These are phyloP conservation scores for Saguinus midas DNA, from an alignment of 2,113 vertebrate genomes.

Conservation along the genomic window DNA sequence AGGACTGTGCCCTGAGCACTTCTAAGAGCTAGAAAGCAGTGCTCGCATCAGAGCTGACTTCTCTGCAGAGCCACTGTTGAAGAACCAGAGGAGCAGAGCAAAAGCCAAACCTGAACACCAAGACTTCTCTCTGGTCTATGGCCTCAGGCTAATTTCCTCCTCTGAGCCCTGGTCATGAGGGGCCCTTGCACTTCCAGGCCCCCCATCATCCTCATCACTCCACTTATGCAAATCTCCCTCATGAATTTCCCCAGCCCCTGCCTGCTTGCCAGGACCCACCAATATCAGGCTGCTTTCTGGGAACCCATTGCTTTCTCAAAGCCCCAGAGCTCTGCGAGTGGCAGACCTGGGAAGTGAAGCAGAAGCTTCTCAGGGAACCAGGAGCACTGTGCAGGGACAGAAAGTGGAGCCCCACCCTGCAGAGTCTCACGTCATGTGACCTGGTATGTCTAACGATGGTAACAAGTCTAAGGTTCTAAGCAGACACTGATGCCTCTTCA, in stretches of 20 bases:
- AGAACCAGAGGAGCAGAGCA: neutral
- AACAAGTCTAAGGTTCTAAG: neutral
- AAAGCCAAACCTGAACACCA: accelerated
- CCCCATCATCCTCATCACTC: accelerated
- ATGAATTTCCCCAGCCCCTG: neutral
- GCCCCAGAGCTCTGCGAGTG: neutral
- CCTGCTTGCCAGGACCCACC: too few species aligned
- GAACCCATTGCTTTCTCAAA: neutral
- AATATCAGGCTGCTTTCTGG: neutral
- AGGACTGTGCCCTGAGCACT: neutral
- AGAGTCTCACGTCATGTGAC: neutral
- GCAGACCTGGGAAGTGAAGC: neutral
- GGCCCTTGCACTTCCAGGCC: neutral
- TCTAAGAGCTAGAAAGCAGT: neutral
- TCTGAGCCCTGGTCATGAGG: neutral
- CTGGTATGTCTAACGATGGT: neutral
- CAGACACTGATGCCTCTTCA: neutral
- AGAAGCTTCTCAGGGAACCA: neutral
- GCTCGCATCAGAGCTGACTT: too few species aligned
- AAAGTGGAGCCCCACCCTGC: neutral
- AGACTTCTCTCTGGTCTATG: neutral
- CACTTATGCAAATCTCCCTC: neutral
- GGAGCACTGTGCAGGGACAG: neutral
- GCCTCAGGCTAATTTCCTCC: neutral
- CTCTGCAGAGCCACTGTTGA: neutral